A percentile compares a stretch with the other conserved stretches of the same genome.
Evolutionary conservation across 1,140 invertebrate species (phyloP).

Genomic region (Solenopsis invicta): DNA sequence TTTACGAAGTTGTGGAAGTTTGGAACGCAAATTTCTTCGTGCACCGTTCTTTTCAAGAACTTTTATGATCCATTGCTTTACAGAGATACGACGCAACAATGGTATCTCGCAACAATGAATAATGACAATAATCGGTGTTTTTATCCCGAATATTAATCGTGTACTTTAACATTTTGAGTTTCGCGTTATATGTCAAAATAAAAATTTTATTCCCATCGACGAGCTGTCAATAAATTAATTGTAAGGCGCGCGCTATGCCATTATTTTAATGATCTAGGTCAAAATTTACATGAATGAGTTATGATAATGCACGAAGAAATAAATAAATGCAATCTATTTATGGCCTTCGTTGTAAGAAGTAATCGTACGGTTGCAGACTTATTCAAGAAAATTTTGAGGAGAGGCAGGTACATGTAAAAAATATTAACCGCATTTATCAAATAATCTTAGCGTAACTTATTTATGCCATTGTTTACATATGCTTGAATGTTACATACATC

Average conservation of each 20-base stretch:
- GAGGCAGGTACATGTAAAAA: neutral
- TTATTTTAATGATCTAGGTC: slow-evolving; percentile 3
- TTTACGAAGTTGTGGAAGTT: slow-evolving; percentile 10
- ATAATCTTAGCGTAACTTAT: slow-evolving; percentile 25
- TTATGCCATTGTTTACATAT: neutral
- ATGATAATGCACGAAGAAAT: slow-evolving; percentile 34
- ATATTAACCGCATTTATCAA: neutral
- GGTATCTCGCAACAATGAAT: neutral
- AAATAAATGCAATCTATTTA: slow-evolving; percentile 10
- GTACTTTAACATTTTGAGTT: slow-evolving; percentile 14
- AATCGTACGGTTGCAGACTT: neutral
- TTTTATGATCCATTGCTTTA: slow-evolving; percentile 7
- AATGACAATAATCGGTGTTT: neutral
- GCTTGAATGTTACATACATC: neutral
- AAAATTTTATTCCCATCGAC: neutral
- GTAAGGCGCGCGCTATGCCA: neutral
- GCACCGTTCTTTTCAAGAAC: neutral
- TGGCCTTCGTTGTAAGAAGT: neutral
- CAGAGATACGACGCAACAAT: neutral
- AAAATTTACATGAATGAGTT: slow-evolving; percentile 21
- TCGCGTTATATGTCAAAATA: neutral
- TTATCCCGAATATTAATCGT: slow-evolving; percentile 22
- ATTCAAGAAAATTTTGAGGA: neutral
- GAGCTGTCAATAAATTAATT: slow-evolving; percentile 1
- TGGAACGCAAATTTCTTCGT: slow-evolving; percentile 16